Evolutionary conservation across 2,797 vertebrate genomes (phyloP), one percentile per base, ranked within the genome.

Genomic region (Alca torda): DNA sequence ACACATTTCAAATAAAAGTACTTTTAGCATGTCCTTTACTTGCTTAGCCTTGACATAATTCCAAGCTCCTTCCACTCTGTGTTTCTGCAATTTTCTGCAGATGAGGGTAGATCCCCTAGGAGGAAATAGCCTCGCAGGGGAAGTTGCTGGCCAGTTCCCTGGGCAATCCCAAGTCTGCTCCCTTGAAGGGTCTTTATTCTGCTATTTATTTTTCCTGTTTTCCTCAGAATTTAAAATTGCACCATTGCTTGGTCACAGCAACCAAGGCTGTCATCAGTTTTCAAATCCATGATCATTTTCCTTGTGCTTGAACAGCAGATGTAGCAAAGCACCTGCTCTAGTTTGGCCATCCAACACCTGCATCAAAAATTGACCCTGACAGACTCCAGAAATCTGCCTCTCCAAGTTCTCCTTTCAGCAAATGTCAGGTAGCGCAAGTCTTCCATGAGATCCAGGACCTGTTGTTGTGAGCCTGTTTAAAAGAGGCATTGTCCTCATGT

Each of bases 221-320:
- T 18, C 39, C n/a, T 37, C 37, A n/a, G 24, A 33, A 75, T 75
- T 91, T 50, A 35, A 80, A 76, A 80, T 4, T 72, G 8, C 20
- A 35, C 21, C 46, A 19, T 46, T 5, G 4, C 33, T 54, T 19
- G 37, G 31, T 65, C 4, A 6, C 33, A 67, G 19, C 12, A 69
- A 37, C 35, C 31, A 51, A 75, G 10, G 8, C 11, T 61, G 16
- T 15, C 21, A 46, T 33, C 0, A 0, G 2, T 79, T 35, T 54
- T 87, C 43, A 80, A 76, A 60, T n/a, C 15, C 9, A 16, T 26
- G 28, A 54, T 9, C 6, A 9, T 21, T 79, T 69, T 46, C 16
- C 11, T 80, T 72, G 63, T 28, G 7, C 24, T 31, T 39, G 41
- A 57, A 25, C 12, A 67, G 6, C 14, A 80, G 26, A 43, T 76